A percentile compares a stretch with the other conserved stretches of the same genome.
Conservation (phyloP, 1,140 invertebrate genomes). For the Mycetomoellerius zeteki region DNA sequence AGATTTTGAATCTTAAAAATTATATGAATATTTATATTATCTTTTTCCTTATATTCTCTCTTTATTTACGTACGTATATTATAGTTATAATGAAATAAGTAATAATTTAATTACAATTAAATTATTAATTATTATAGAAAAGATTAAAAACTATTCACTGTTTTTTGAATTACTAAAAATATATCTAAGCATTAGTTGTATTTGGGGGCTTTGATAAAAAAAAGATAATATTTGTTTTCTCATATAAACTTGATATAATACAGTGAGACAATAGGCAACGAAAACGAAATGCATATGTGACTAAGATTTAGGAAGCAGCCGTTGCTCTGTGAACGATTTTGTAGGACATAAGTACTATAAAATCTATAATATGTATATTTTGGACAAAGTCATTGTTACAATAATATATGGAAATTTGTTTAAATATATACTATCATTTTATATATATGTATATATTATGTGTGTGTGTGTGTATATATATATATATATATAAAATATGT, state of each 20-base stretch:
- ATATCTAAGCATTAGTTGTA: conserved; percentile 42
- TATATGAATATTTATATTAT: conserved; percentile 56
- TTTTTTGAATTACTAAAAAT: conserved; percentile 30
- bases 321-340: conserved; percentile 68
- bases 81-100: conserved; percentile 40
- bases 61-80: conserved; percentile 4
- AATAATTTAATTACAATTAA: conserved; percentile 44
- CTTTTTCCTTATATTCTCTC: conserved; percentile 15
- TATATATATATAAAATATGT: conserved; percentile 42
- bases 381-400: conserved; percentile 72
- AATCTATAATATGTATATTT: conserved; percentile 73
- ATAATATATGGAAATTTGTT: conserved; percentile 68
- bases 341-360: conserved; percentile 70
- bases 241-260: conserved; percentile 44
- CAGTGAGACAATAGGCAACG: conserved; percentile 66
- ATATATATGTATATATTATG: conserved; percentile 24
- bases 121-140: background rate
- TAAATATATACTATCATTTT: conserved; percentile 66
- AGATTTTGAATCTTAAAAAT: conserved; percentile 35
- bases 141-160: background rate
- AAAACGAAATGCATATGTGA: conserved; percentile 54
- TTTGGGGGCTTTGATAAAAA: conserved; percentile 52
- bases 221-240: conserved; percentile 26
- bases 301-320: conserved; percentile 71
- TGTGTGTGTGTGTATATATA: conserved; percentile 11